phyloP scores from a whole-genome alignment of 30 jellyfish, hydroid and myxozoan species.

The Mastigias papua region DNA sequence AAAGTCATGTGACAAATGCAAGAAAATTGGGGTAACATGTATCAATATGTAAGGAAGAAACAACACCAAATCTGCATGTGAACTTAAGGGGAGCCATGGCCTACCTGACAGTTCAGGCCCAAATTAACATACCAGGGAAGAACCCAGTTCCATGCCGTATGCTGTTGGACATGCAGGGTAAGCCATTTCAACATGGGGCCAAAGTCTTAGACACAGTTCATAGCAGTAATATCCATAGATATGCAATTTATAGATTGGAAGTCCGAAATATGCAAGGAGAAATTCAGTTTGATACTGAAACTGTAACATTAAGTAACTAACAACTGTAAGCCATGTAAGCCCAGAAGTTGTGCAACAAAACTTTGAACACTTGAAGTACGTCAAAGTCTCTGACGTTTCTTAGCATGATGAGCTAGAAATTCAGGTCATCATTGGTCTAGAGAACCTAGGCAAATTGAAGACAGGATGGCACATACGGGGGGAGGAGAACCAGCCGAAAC shows the following conservation, averaged over 20 bases:
- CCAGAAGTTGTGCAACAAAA: constrained; percentile 24
- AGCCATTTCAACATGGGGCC: constrained; percentile 27
- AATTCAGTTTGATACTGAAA: constrained; percentile 8
- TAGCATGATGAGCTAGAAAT: no score
- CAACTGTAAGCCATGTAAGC: constrained; percentile 7
- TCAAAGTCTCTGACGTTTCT: no score
- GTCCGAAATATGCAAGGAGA: constrained; percentile 33
- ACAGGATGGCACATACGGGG: no score
- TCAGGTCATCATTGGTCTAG: no score
- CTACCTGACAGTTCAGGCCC: constrained; percentile 50
- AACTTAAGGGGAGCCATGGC: constrained; percentile 58
- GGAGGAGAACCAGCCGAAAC: no score
- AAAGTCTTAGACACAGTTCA: constrained; percentile 5
- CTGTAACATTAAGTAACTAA: constrained; percentile 24
- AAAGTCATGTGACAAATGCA: constrained; percentile 24
- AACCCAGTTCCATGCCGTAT: constrained; percentile 51
- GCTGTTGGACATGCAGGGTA: constrained; percentile 47
- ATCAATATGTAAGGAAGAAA: constrained; percentile 37
- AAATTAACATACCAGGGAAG: constrained; percentile 44
- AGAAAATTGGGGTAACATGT: constrained; percentile 45
- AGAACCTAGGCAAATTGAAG: no score
- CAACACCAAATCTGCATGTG: constrained; percentile 4
- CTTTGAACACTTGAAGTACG: constrained; percentile 25
- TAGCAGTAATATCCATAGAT: constrained; percentile 20
- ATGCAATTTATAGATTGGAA: constrained; percentile 28